Evolutionary conservation across 2,888 invertebrate genomes (phyloP), one percentile per base, ranked within the genome.

Genomic region (Crematogaster levior): DNA sequence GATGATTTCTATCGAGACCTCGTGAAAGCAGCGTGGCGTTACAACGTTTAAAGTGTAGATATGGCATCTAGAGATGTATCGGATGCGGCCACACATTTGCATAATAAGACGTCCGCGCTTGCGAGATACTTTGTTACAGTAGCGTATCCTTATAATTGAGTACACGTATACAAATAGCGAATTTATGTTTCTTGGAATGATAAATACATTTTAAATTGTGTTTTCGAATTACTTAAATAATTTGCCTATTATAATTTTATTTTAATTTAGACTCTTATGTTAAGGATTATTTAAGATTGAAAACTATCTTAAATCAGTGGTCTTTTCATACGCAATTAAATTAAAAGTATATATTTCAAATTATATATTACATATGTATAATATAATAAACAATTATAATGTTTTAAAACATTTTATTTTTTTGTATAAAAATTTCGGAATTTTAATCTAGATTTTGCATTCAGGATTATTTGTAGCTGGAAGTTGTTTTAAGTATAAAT

Each of bases 1-100:
- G 66, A 75, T 75, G 68, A 66, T 75, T 75, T 75, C 75, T 66
- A 75, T 66, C 75, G 75, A 40, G 75, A 66, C 37, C 37, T 65
- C 51, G 75, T 75, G 75, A 75, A 75, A 75, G 75, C 75, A 75
- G 51, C 61, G 48, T 24, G 48, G 51, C 51, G 40, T 66, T 53
- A 65, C 51, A 51, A 37, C 43, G 65, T 75, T 61, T 51, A 34
- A 24, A 63, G 74, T 34, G 61, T 4, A 30, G 61, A 74, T 61
- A 74, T 30, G 15, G 30, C 74, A 27, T 75, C 66, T 34, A 9
- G 37, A 75, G 66, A 66, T 24, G 37, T 37, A 37, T 63, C 34
- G 24, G 37, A n/a, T 18, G 61, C 63, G 63, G 43, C 61, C 40
- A n/a, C n/a, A n/a, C n/a, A 66, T 75, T 75, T 66, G 68, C 75